A percentile compares a stretch with the other conserved stretches of the same genome.
Conservation (phyloP, 2,888 invertebrate species). For the Lasioglossum lativentre region DNA sequence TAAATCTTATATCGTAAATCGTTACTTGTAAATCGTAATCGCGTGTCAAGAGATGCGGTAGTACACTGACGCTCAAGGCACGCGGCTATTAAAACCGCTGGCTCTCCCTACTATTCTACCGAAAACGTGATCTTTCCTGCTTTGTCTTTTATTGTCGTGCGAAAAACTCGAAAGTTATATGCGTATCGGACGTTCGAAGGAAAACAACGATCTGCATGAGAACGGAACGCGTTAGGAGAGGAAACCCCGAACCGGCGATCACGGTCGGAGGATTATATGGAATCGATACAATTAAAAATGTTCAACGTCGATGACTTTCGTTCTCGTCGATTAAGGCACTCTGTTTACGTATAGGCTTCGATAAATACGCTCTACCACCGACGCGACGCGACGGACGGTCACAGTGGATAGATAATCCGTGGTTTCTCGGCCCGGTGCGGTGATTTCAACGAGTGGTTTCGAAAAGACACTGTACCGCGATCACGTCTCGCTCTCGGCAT, state of each 20-base stretch:
- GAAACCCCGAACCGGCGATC: not conserved
- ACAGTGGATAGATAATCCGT: too few relatives aligned
- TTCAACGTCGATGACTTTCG: not conserved
- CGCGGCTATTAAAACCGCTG: conserved; percentile 59
- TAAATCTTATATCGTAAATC: too few relatives aligned
- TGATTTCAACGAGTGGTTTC: conserved; percentile 16
- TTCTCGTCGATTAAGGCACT: conserved; percentile 8
- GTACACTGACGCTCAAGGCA: conserved; percentile 71
- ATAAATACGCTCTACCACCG: not conserved
- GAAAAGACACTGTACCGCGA: conserved; percentile 20
- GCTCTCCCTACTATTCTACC: conserved; percentile 2
- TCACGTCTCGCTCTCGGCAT: not conserved
- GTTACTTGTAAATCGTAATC: too few relatives aligned
- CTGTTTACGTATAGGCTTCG: conserved; percentile 10
- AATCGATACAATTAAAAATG: conserved; percentile 11
- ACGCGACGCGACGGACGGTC: not conserved
- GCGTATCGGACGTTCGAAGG: conserved; percentile 1
- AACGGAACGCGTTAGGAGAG: not conserved
- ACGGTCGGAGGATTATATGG: conserved; percentile 4
- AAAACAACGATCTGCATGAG: not conserved
- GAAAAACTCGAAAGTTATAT: conserved; percentile 45
- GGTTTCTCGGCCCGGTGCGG: not conserved
- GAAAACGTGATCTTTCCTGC: conserved; percentile 16
- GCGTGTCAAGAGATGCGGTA: conserved; percentile 34
- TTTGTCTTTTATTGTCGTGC: conserved; percentile 45